Evolutionary conservation across 2,113 vertebrate species (phyloP).

Genomic region (Hippotragus niger): DNA sequence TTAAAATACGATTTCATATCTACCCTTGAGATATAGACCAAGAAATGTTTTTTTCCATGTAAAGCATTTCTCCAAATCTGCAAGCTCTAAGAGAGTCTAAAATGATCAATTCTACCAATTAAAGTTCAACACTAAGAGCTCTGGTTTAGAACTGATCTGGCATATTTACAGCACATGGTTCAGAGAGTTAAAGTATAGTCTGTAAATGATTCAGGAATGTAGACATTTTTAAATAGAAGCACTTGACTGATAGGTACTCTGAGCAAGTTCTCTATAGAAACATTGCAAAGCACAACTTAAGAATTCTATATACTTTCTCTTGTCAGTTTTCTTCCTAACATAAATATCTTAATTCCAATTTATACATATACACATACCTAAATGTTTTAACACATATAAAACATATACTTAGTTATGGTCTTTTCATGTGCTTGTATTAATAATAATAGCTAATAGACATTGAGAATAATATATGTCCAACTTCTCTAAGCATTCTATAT

Average conservation of each 20-base stretch:
- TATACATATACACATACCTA: not conserved
- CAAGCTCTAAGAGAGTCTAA: not conserved
- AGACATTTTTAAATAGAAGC: slow-evolving; percentile 9
- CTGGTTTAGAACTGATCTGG: slow-evolving; percentile 4
- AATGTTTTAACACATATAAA: not conserved
- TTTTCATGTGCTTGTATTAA: not conserved
- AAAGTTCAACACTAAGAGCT: slow-evolving; percentile 3
- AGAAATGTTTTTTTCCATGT: not conserved
- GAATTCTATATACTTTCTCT: not conserved
- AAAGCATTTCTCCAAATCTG: not conserved
- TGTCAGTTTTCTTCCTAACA: not conserved
- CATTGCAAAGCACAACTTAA: not conserved
- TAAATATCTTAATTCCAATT: not conserved
- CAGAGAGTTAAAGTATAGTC: not conserved
- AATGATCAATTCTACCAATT: slow-evolving; percentile 46
- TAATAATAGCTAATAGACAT: not conserved
- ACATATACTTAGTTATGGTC: not conserved
- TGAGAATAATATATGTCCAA: not conserved
- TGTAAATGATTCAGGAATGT: not conserved
- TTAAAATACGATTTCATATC: not conserved
- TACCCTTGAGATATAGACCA: not conserved
- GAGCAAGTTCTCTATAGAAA: not conserved
- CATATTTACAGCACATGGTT: slow-evolving; percentile 1
- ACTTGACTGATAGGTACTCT: not conserved
- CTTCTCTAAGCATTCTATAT: not conserved